Percentiles rank a stretch among this genome's conserved stretches.
Conservation (phyloP, 2,113 vertebrate species). For the Diphyllodes magnificus region DNA sequence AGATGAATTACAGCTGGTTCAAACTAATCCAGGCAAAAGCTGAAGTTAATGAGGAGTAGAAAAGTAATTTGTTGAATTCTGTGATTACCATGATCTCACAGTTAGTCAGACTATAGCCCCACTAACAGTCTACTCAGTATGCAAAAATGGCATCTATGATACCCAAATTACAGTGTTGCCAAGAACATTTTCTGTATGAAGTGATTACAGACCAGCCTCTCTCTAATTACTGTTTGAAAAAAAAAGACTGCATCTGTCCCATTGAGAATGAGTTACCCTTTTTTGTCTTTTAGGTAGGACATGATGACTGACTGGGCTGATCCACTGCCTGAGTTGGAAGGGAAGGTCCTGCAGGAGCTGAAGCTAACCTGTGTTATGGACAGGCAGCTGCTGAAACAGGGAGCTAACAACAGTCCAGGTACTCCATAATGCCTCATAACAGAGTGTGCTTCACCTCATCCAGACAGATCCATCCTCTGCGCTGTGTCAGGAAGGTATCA, state of each 20-base stretch:
- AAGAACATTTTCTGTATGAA: neutral
- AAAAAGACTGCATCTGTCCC: neutral
- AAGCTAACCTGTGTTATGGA: neutral
- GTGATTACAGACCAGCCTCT: neutral
- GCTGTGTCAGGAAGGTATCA: neutral
- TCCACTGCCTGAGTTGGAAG: neutral
- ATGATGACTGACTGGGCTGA: neutral
- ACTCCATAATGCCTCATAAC: neutral
- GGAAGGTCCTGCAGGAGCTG: neutral
- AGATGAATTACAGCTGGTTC: slow-evolving; percentile 11
- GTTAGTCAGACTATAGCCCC: neutral
- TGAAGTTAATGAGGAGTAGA: slow-evolving; percentile 29
- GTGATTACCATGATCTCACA: neutral
- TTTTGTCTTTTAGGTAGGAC: neutral
- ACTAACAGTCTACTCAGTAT: neutral
- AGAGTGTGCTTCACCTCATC: neutral
- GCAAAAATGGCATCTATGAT: neutral
- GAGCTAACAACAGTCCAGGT: neutral
- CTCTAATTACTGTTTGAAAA: neutral
- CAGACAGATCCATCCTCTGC: neutral
- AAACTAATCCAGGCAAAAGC: slow-evolving; percentile 11
- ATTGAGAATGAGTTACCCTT: neutral
- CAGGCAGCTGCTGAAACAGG: neutral
- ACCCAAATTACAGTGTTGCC: neutral
- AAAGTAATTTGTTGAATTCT: neutral